Conservation (phyloP, 1,140 invertebrate species). For the Drosophila nannoptera region DNA sequence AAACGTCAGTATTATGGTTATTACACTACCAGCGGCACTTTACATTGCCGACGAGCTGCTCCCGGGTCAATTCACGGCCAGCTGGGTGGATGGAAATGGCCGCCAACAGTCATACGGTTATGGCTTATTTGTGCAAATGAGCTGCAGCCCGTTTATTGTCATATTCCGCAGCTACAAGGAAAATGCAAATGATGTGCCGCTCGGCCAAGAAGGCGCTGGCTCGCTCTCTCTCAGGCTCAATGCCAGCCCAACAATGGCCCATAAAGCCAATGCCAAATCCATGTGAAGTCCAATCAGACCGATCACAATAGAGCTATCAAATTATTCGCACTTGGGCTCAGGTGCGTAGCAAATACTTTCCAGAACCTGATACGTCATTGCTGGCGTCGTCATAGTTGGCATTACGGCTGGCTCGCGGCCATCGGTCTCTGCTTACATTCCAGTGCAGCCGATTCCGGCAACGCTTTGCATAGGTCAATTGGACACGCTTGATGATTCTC, state of each 20-base stretch:
- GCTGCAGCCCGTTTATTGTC: conserved; percentile 70
- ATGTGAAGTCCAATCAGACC: no score
- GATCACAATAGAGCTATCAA: no score
- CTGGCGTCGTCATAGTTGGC: conserved; percentile 2
- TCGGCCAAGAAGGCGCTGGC: conserved; percentile 39
- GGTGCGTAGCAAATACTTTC: not conserved
- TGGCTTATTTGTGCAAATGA: conserved; percentile 76
- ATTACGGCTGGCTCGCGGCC: not conserved
- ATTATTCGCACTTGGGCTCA: no score
- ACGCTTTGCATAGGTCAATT: conserved; percentile 54
- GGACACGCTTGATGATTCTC: conserved; percentile 30
- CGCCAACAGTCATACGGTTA: conserved; percentile 56
- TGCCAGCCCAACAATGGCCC: no score
- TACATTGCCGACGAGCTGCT: conserved; percentile 5
- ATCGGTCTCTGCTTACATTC: not conserved
- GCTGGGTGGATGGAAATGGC: conserved; percentile 35
- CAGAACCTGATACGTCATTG: not conserved
- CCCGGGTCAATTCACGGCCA: conserved; percentile 4
- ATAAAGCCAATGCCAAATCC: no score
- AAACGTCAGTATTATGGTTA: conserved; percentile 73
- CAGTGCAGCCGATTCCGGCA: conserved; percentile 8
- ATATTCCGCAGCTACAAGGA: conserved; percentile 39
- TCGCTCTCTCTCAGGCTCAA: no score
- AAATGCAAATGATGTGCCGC: conserved; percentile 65
- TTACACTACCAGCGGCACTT: conserved; percentile 44